A percentile compares a stretch with the other conserved stretches of the same genome.
These are phyloP conservation scores for Peromyscus eremicus DNA, from an alignment of 2,797 vertebrate genomes.

Conservation along the genomic window DNA sequence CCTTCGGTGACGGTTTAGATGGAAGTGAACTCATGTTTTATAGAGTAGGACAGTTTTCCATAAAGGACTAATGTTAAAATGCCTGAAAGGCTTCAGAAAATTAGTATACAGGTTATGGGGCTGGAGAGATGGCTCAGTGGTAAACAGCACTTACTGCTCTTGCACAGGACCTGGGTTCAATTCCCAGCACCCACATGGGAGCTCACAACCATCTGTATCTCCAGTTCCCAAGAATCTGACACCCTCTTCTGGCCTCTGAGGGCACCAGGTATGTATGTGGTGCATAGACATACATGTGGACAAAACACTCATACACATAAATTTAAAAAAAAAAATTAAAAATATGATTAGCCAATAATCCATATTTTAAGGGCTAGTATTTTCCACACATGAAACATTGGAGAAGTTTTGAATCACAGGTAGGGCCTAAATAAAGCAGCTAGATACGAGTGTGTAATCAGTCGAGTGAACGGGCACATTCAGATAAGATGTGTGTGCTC, in stretches of 20 bases:
- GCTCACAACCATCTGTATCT: not conserved
- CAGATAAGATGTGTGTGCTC: not conserved
- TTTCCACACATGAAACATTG: slow-evolving; percentile 18
- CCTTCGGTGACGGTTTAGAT: not conserved
- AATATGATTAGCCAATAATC: not conserved
- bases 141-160: not conserved
- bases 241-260: not conserved
- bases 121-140: not conserved
- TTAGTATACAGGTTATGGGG: not conserved
- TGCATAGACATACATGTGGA: not conserved
- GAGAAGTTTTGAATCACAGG: not conserved
- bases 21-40: not conserved
- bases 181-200: not conserved
- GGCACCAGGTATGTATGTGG: not conserved
- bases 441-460: not conserved
- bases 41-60: not conserved
- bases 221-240: not conserved
- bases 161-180: not conserved
- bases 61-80: not conserved
- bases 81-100: not conserved
- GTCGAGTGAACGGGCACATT: not conserved
- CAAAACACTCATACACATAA: not conserved
- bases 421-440: not conserved
- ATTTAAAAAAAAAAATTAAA: not conserved
- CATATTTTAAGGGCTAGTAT: not conserved